phyloP scores from a whole-genome alignment of 2,113 vertebrate species.

The Tiliqua scincoides region DNA sequence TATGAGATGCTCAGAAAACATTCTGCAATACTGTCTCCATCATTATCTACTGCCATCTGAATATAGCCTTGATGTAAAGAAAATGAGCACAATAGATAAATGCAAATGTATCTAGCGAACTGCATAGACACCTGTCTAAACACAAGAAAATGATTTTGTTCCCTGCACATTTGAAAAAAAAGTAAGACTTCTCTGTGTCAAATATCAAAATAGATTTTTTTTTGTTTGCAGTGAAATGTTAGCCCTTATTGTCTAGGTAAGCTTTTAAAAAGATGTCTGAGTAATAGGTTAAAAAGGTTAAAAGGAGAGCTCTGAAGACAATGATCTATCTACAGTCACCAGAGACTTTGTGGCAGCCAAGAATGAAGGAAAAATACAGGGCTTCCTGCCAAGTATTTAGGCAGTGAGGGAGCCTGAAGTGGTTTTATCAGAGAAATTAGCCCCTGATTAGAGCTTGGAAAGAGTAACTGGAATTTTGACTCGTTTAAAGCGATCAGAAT shows the following conservation, averaged over 20 bases:
- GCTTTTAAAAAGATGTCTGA: slow-evolving; percentile 55
- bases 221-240: slow-evolving; percentile 53
- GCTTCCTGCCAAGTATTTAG: background rate
- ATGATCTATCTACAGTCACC: slow-evolving; percentile 1
- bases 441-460: slow-evolving; percentile 39
- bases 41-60: background rate
- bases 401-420: slow-evolving; percentile 18
- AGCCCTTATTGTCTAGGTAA: slow-evolving; percentile 51
- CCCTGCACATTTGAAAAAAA: slow-evolving; percentile 26
- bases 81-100: background rate
- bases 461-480: slow-evolving; percentile 16
- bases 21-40: background rate
- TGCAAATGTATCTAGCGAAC: background rate
- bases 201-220: background rate
- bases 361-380: background rate
- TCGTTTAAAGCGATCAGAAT: slow-evolving; percentile 28
- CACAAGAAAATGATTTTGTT: background rate
- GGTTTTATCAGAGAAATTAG: slow-evolving; percentile 56
- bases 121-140: background rate
- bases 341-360: background rate
- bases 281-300: slow-evolving; percentile 52
- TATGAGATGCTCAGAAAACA: background rate
- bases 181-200: slow-evolving; percentile 15
- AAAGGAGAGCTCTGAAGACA: slow-evolving; percentile 5
- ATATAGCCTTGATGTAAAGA: background rate